A percentile compares a stretch with the other conserved stretches of the same genome.
These are phyloP conservation scores for Melopsittacus undulatus DNA, from an alignment of 2,797 vertebrate species.

Conservation along the genomic window DNA sequence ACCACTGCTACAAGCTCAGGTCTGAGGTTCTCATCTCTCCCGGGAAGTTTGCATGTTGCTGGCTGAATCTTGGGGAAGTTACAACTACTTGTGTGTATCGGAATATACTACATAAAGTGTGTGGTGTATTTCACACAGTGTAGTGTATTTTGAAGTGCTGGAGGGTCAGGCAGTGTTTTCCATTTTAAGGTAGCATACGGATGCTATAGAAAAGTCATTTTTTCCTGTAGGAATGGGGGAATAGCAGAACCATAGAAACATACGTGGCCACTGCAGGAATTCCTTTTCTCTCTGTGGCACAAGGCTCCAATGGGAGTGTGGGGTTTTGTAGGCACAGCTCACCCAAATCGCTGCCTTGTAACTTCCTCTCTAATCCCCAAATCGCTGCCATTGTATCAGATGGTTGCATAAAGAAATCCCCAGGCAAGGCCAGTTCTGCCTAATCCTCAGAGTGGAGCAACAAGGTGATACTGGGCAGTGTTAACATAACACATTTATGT, in stretches of 20 bases:
- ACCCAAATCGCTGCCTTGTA: constrained; percentile 33
- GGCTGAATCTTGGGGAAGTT: neutral
- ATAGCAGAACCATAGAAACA: neutral
- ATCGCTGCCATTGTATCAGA: constrained; percentile 35
- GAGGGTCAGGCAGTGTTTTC: neutral
- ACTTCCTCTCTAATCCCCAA: constrained; percentile 43
- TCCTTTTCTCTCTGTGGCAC: neutral
- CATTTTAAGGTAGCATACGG: neutral
- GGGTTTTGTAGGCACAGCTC: constrained; percentile 14
- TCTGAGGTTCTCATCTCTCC: neutral
- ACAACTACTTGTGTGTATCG: neutral
- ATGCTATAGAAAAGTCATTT: neutral
- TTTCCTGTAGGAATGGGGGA: neutral
- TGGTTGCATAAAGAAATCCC: neutral
- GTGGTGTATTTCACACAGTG: fast-evolving
- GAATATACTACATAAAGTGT: no score
- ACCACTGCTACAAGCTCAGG: fast-evolving
- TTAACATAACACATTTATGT: constrained; percentile 27
- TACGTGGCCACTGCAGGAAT: neutral
- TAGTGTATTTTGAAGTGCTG: neutral
- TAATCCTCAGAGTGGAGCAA: constrained; percentile 11
- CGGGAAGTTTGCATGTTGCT: neutral
- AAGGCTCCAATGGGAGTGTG: neutral
- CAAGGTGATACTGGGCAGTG: constrained; percentile 2
- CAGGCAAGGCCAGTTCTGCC: neutral